Evolutionary conservation across 2,797 vertebrate species (phyloP), one percentile per base, ranked within the genome.

Genomic region (Cephalopachus bancanus): DNA sequence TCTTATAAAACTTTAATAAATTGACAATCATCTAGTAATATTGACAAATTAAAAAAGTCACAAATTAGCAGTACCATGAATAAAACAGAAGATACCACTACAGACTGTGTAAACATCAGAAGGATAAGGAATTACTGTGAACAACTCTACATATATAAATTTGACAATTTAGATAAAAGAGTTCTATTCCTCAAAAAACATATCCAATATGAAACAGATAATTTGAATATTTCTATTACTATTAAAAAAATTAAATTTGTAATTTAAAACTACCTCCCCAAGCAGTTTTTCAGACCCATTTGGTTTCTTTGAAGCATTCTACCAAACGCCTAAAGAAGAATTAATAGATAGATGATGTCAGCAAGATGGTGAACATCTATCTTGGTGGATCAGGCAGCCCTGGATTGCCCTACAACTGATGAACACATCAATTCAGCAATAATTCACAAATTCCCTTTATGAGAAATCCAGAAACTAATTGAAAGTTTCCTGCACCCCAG

Each of bases 1-100:
- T 90, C 69, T 83, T 81, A 53, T 30, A 87, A 93, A 94, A 90
- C 19, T 75, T 71, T 33, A 89, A n/a, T 64, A 53, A 93, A 71
- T 90, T 90, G 37, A 62, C 71, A 93, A 79, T 9, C 37, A 1
- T 89, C 16, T 71, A 95, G 24, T n/a, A 94, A 90, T 72, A 64
- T 0, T 55, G 85, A 55, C 16, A 26, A 64, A 84, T 11, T 33
- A 72, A 84, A 49, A 55, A 75, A 44, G 20, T 62, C 4, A 71
- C 57, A 90, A 87, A 90, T 94, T 75, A 55, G 5, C 10, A 74
- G 33, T 65, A 83, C 60, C 49, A 85, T 24, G 19, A 89, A 71
- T 76, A 12, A 85, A 91, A 74, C 20, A 59, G 22, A 10, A 12
- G 59, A 69, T 67, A 69, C 69, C 19, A 75, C 44, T 92, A 89